Base-by-base conservation (phyloP, 2,888 invertebrate genomes). In the Cataglyphis cursor region DNA sequence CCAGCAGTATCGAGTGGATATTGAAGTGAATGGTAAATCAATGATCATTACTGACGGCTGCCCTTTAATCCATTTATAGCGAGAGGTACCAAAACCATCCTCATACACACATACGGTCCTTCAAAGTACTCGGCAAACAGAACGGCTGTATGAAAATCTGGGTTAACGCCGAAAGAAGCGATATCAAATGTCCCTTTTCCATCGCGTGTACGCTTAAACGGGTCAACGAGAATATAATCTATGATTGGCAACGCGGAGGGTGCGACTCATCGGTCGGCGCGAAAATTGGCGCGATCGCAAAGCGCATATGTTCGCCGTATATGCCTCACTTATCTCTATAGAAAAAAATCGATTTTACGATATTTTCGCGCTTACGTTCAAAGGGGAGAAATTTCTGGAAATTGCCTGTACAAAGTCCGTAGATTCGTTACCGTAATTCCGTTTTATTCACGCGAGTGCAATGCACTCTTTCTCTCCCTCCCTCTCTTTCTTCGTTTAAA, bases 381-480 rank as follows among this genome's bases (percentile, higher is more conserved):
- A 38, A 61, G 59, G 48, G 35, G 59, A 72, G 24, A 72, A 61
- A 72, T 80, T 70, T 59, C 59, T 35, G 48, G 44, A 80, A 80
- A 80, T 80, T 80, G 78, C 9, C 72, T 72, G 78, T 59, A 70
- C 78, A 35, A 61, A 80, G 78, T 72, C 78, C 78, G 70, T 59
- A 24, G 44, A 48, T 59, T 80, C 59, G 78, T 72, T 80, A 72
- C 44, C 59, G 59, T 72, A 70, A 61, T 70, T 80, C 59, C 21
- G 59, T 48, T 61, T 24, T 48, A 66, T 35, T 35, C 78, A 3
- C 28, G 8, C 28, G 10, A 10, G 48, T 66, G 41, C 65, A 10
- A 35, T 66, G 41, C 41, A 15, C 65, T 18, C 59, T 82, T 38
- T 75, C 75, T 44, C 10, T 75, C 75, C 4, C 41, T 75, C 75